Evolutionary conservation across 2,113 vertebrate species (phyloP), one percentile per base, ranked within the genome.

Genomic region (Cyprinodon tularosa): DNA sequence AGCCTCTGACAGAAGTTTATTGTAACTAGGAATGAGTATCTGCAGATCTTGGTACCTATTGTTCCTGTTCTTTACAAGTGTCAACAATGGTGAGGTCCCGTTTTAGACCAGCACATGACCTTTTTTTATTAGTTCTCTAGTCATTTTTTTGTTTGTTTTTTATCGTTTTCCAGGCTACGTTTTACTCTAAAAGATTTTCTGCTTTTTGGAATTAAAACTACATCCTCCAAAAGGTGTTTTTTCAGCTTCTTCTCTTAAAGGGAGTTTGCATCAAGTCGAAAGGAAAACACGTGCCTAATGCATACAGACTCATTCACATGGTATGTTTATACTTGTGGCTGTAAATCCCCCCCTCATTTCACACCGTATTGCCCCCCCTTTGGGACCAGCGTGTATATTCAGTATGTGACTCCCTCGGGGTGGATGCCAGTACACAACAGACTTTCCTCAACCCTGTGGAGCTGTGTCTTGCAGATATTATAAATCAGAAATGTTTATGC

Each of bases 401-500:
- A 29, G 50, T 50, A 0, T 12, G 60, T 12, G 38, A 48, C 2
- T 36, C 47, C 74, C 74, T 74, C 13, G 1, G 57, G 65, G 17
- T 45, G 45, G 63, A 63, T 76, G 63, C 42, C 60, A 40, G 59
- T 0, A 8, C 68, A 38, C 39, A 62, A 75, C 71, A 62, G 72
- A 50, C 22, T 68, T 50, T 70, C 48, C 36, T 77, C 60, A 39
- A 61, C 76, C 65, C 71, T 67, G 67, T 60, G 68, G 71, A 48
- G 68, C 36, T 69, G 60, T 61, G 59, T 74, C 72, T 61, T 64
- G 20, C 57, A 71, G 76, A 20, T 71, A 1, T 72, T 71, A 69
- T 81, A 84, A 89, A 87, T 87, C 82, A 59, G 67, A 62, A 69
- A 4, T 76, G 74, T 88, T 82, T 75, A 75, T 78, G 71, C 40